Percentiles rank a stretch among this genome's conserved stretches.
Conservation (phyloP, 2,797 vertebrate genomes). For the Thalassophryne amazonica region DNA sequence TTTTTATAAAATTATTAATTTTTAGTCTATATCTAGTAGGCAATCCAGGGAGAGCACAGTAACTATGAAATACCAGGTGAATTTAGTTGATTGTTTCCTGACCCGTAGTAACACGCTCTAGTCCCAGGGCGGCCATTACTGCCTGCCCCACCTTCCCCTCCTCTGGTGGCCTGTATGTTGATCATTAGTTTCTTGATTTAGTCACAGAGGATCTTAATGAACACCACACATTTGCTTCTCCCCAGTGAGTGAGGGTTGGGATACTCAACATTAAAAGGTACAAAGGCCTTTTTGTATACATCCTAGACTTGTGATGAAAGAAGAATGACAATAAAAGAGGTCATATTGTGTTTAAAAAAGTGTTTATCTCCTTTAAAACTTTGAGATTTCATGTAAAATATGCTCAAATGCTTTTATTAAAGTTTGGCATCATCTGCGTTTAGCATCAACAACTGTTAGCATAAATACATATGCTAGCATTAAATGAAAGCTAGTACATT, state of each 20-base stretch:
- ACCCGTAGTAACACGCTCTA: conserved; percentile 34
- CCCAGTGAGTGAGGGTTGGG: conserved; percentile 20
- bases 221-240: conserved; percentile 43
- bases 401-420: no score
- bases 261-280: conserved; percentile 35
- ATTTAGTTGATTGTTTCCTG: conserved; percentile 16
- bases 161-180: conserved; percentile 45
- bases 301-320: no score
- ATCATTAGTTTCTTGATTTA: conserved; percentile 62
- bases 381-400: no score
- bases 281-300: conserved; percentile 16
- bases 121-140: conserved; percentile 54
- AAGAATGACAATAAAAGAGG: no score
- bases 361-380: no score
- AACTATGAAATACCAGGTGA: conserved; percentile 17
- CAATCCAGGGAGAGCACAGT: conserved; percentile 4
- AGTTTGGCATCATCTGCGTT: no score
- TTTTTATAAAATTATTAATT: no score
- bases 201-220: conserved; percentile 53
- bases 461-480: no score
- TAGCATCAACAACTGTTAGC: no score
- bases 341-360: no score
- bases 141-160: conserved; percentile 24
- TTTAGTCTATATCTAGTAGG: no score
- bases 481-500: no score